Base-by-base conservation (phyloP, 2,888 invertebrate species). In the Blastobasis adustella region DNA sequence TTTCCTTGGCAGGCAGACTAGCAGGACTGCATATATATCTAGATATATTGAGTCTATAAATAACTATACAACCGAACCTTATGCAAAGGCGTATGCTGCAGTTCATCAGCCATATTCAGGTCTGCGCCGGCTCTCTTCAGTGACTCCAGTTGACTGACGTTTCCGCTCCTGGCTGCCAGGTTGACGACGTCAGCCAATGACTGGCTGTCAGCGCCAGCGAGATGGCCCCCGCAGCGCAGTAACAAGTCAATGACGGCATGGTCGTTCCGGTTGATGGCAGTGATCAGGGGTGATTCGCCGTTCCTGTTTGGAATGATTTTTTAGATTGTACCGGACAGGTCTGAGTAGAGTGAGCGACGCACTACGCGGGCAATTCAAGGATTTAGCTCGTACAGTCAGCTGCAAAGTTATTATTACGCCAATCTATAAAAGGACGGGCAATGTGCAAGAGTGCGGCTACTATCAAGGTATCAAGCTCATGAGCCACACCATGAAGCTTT, bases 211-310 rank as follows among this genome's bases (percentile, higher is more conserved):
- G 91, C 89, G 6, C 89, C 89, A 1, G 91, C 90, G 36, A 95
- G 73, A 64, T 94, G 93, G 1, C 95, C 95, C 0, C 96, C 96
- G 60, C 95, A 94, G 61, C 91, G 90, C 8, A 92, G 78, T 0
- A 96, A 82, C 1, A 94, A 60, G 36, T 90, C 78, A 50, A 96
- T 94, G 7, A 93, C 90, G 45, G 89, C 86, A 10, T 90, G 85
- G 51, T 90, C 90, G 63, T 94, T 93, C 45, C 82, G 82, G 45
- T 91, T 83, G 1, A 95, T 90, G 0, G 95, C 95, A 55, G 93
- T 93, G 51, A 92, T 85, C 0, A 95, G 90, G 0, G 93, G 94
- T 23, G 93, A 93, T 62, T 91, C 93, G 57, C 91, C 95, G 62
- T 88, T 90, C 60, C 91, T 88, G 66, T 23, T 23, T n/a, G 42